Percentiles rank a stretch among this genome's conserved stretches.
These are phyloP conservation scores for Pelmatolapia mariae DNA, from an alignment of 2,113 vertebrate species.

Conservation along the genomic window DNA sequence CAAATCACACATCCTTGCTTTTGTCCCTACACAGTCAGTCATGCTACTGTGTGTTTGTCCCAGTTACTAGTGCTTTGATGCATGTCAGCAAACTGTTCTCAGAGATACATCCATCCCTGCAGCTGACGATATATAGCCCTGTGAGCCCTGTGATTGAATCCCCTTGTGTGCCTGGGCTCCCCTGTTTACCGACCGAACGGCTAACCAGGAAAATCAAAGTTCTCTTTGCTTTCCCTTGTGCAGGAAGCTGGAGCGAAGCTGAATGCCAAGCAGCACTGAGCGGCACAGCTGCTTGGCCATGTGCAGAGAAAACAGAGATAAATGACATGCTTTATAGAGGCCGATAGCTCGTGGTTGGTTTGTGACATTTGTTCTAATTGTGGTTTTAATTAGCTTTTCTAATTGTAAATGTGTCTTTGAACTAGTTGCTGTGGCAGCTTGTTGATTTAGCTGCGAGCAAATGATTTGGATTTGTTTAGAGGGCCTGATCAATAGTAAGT, in stretches of 20 bases:
- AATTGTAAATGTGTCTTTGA: not conserved
- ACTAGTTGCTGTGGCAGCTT: not conserved
- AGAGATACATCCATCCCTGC: not conserved
- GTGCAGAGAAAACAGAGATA: conserved; percentile 42
- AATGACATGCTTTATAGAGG: conserved; percentile 15
- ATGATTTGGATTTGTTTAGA: not conserved
- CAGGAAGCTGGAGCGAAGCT: conserved; percentile 55
- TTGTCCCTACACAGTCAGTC: not conserved
- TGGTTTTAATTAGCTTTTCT: not conserved
- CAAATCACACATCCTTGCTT: not conserved
- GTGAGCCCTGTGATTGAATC: not conserved
- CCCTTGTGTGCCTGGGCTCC: conserved; percentile 15
- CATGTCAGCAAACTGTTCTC: not conserved
- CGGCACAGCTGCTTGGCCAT: conserved; percentile 60
- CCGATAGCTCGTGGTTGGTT: not conserved
- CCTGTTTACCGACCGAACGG: conserved; percentile 56
- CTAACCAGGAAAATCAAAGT: conserved; percentile 62
- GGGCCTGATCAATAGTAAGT: not conserved
- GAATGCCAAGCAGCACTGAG: conserved; percentile 68
- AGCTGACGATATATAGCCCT: not conserved
- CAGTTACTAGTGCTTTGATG: not conserved
- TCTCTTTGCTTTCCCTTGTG: conserved; percentile 66
- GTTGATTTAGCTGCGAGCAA: not conserved
- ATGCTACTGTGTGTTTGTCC: not conserved
- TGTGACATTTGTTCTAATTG: not conserved